These are phyloP conservation scores for Toxostoma redivivum DNA, from an alignment of 2,113 vertebrate species.

Conservation along the genomic window DNA sequence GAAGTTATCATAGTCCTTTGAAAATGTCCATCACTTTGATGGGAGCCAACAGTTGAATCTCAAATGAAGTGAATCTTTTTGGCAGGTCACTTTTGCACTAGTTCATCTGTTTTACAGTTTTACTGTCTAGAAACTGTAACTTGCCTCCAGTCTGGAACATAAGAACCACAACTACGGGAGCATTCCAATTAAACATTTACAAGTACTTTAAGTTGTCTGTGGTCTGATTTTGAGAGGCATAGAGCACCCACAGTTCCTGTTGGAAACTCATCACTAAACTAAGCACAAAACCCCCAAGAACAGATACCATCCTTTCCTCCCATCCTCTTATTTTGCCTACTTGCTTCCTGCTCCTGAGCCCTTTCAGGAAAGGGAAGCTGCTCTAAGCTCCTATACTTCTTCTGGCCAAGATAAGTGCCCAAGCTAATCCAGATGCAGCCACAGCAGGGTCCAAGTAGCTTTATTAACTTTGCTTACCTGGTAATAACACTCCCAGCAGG, in stretches of 20 bases:
- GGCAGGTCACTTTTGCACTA: not conserved
- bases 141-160: not conserved
- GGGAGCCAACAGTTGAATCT: not conserved
- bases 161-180: not conserved
- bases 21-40: not conserved
- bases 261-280: not conserved
- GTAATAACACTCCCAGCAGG: not conserved
- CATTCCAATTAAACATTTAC: not conserved
- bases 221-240: not conserved
- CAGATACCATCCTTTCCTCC: not conserved
- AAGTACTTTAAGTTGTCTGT: not conserved
- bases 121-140: not conserved
- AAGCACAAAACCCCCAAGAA: not conserved
- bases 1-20: not conserved
- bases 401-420: rapidly evolving
- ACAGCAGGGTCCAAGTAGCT: not conserved
- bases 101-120: not conserved
- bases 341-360: not conserved
- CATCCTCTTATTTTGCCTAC: not conserved
- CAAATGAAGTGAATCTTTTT: not conserved
- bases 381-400: not conserved
- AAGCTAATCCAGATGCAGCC: not conserved
- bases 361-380: not conserved
- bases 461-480: not conserved
- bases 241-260: not conserved